Percentiles rank a stretch among this genome's conserved stretches.
phyloP scores from a whole-genome alignment of 2,113 vertebrate species.

The Pseudopipra pipra region DNA sequence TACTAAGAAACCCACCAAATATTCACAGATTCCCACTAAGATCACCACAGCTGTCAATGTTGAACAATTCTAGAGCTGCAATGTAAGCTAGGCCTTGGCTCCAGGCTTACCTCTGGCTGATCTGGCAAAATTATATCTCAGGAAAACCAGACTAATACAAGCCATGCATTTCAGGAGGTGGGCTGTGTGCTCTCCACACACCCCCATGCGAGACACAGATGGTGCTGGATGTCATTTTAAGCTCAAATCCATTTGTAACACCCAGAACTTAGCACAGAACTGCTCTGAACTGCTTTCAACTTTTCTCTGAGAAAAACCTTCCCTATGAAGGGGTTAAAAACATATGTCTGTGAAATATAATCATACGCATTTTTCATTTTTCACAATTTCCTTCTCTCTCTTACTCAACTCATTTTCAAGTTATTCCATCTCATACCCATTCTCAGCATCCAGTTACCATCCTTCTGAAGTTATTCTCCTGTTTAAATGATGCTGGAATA shows the following conservation, averaged over 20 bases:
- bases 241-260: not conserved
- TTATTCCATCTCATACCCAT: not conserved
- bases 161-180: not conserved
- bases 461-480: not conserved
- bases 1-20: not conserved
- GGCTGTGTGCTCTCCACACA: not conserved
- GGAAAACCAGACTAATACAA: not conserved
- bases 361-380: not conserved
- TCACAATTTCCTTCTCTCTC: not conserved
- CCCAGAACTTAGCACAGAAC: not conserved
- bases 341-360: not conserved
- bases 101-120: not conserved
- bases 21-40: not conserved
- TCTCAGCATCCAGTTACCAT: not conserved
- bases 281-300: not conserved
- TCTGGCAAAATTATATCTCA: not conserved
- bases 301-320: not conserved
- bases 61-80: not conserved
- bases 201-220: fast-evolving
- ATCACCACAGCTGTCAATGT: not conserved
- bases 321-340: not conserved
- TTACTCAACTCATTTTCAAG: not conserved
- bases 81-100: not conserved
- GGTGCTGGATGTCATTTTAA: not conserved
- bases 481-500: not conserved